phyloP scores from a whole-genome alignment of 2,888 invertebrate genomes.

The Bellardia bayeri region DNA sequence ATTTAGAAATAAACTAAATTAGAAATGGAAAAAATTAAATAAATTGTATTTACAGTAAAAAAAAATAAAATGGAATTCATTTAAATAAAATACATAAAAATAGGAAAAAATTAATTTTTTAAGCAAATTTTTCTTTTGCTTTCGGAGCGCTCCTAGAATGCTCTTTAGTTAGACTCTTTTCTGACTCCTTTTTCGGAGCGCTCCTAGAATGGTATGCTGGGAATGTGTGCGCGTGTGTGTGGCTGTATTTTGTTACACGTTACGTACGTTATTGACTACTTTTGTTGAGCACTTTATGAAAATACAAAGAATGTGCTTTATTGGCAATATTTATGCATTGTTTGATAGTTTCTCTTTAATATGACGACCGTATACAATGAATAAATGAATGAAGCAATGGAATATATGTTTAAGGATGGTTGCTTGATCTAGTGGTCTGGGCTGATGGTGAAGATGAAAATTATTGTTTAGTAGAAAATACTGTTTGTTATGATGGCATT shows the following conservation, averaged over 20 bases:
- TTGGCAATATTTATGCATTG: slow-evolving; percentile 82
- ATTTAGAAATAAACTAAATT: too few species aligned
- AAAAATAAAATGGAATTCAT: too few species aligned
- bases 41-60: too few species aligned
- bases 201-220: too few species aligned
- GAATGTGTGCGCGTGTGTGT: background rate
- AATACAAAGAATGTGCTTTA: slow-evolving; percentile 83
- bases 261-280: slow-evolving; percentile 74
- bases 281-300: slow-evolving; percentile 80
- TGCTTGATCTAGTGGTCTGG: background rate
- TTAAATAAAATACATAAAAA: too few species aligned
- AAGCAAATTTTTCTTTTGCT: too few species aligned
- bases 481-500: background rate
- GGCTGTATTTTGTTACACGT: slow-evolving; percentile 34
- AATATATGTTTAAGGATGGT: background rate
- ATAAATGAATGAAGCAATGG: slow-evolving; percentile 21
- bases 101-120: too few species aligned
- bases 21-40: too few species aligned
- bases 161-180: too few species aligned
- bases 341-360: slow-evolving; percentile 68
- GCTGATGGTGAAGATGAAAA: slow-evolving; percentile 15
- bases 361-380: slow-evolving; percentile 38
- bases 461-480: background rate
- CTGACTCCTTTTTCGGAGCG: too few species aligned
- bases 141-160: too few species aligned